phyloP scores from a whole-genome alignment of 2,888 invertebrate species.

The Drosophila testacea region DNA sequence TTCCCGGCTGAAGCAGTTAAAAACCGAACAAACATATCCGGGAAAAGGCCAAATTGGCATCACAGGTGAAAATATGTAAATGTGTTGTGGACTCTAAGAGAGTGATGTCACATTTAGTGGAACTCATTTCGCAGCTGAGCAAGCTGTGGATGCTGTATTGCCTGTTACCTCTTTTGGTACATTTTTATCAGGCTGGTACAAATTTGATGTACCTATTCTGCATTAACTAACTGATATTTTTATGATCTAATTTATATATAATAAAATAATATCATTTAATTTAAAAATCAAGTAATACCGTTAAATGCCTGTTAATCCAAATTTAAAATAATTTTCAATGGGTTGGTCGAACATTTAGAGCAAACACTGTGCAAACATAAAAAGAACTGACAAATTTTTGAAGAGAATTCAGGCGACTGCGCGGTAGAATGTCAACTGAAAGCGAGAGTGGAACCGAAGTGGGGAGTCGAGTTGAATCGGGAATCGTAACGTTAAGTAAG shows the following conservation, averaged over 20 bases:
- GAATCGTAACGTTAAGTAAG: conserved; percentile 9
- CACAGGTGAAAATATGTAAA: background rate
- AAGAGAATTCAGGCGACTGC: conserved; percentile 32
- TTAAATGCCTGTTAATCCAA: background rate
- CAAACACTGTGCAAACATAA: conserved; percentile 5
- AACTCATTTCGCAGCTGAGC: background rate
- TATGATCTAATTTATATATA: too few species aligned
- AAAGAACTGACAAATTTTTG: background rate
- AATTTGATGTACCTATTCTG: too few species aligned
- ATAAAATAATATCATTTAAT: too few species aligned
- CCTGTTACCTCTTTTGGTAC: too few species aligned
- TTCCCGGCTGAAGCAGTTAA: too few species aligned
- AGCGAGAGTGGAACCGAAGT: conserved; percentile 36
- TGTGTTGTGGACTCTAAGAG: conserved; percentile 15
- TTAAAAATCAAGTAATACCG: too few species aligned
- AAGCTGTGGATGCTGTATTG: too few species aligned
- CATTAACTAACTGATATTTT: too few species aligned
- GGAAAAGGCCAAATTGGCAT: too few species aligned
- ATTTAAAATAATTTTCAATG: background rate
- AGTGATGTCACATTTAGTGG: background rate
- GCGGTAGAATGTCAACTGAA: conserved; percentile 28
- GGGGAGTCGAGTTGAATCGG: conserved; percentile 6
- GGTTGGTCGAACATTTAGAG: background rate
- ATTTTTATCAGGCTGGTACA: too few species aligned
- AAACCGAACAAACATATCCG: too few species aligned